phyloP scores from a whole-genome alignment of 2,888 invertebrate species.

The Eumerus sabulonum region DNA sequence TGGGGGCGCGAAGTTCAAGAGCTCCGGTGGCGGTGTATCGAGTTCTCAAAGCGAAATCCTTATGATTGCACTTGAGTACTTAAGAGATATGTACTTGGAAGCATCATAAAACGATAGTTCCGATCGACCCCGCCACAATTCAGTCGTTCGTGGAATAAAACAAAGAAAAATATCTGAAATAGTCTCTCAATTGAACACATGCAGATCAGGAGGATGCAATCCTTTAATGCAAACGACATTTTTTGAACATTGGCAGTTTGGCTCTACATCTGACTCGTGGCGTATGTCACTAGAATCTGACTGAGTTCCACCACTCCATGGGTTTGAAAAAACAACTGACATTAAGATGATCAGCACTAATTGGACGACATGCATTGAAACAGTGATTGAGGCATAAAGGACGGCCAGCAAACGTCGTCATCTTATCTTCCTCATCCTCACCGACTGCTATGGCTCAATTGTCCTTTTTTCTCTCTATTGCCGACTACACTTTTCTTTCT shows the following conservation, averaged over 20 bases:
- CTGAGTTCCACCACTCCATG: background rate
- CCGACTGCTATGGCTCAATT: conserved; percentile 45
- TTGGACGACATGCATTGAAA: conserved; percentile 65
- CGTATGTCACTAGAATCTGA: background rate
- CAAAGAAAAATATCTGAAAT: too few species aligned
- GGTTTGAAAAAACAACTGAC: conserved; percentile 53
- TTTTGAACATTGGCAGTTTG: conserved; percentile 11
- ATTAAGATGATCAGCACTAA: conserved; percentile 69
- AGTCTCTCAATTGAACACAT: too few species aligned
- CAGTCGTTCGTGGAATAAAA: too few species aligned
- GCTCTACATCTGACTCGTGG: conserved; percentile 28
- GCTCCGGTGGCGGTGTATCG: conserved; percentile 43
- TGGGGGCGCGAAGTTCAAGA: conserved; percentile 13
- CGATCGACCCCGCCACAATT: too few species aligned
- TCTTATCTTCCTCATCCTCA: conserved; percentile 4
- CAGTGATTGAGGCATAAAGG: conserved; percentile 26
- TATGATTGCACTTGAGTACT: conserved; percentile 26
- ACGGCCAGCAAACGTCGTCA: background rate
- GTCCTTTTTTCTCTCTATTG: conserved; percentile 21
- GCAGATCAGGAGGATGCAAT: too few species aligned
- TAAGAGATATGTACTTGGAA: conserved; percentile 33
- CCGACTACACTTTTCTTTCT: background rate
- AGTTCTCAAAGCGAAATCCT: conserved; percentile 53
- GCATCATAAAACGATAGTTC: too few species aligned
- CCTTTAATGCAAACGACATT: too few species aligned